Base-by-base conservation (phyloP, 2,113 vertebrate genomes). In the Romanogobio albipinnatus region DNA sequence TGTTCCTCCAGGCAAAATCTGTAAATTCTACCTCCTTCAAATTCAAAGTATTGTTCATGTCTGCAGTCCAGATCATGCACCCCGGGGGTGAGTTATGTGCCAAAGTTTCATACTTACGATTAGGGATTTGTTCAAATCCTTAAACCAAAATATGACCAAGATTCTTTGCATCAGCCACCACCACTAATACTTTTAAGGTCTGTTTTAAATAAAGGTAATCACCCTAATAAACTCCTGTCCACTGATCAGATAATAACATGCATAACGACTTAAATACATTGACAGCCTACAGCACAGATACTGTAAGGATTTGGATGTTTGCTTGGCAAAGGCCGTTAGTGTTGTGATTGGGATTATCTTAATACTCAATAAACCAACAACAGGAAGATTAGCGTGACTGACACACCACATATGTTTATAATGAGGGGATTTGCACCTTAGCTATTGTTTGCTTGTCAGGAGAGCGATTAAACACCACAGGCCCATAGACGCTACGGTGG, bases 321-420 rank as follows among this genome's bases (percentile, higher is more conserved):
- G 26, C 61, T 83, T 81, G 56, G 51, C 66, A 39, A 39, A 53
- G 49, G 51, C 74, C 51, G 13, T 51, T 64, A 47, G 61, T 82
- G 82, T 88, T 88, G 85, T 83, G 36, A n/a, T 43, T 62, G 56
- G 88, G 70, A 89, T 87, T 87, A 89, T 71, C 76, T 85, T 87
- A 85, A 87, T 59, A 66, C 81, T 85, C 24, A 56, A 36, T 49
- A 51, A 73, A 76, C 49, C 36, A 81, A 83, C 82, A 81, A 59
- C 76, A 82, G 76, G 43, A 10, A 79, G 87, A 85, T 85, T 83
- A 83, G 84, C 58, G 14, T 82, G 51, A 73, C 78, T 73, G 87
- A 73, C 86, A 59, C 51, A 66, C 62, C 58, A 29, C 86, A 68
- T 43, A 85, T 61, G 81, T 62, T 11, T 36, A 64, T 85, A 85